phyloP scores from a whole-genome alignment of 2,888 invertebrate genomes.

The Epirrita christyi region DNA sequence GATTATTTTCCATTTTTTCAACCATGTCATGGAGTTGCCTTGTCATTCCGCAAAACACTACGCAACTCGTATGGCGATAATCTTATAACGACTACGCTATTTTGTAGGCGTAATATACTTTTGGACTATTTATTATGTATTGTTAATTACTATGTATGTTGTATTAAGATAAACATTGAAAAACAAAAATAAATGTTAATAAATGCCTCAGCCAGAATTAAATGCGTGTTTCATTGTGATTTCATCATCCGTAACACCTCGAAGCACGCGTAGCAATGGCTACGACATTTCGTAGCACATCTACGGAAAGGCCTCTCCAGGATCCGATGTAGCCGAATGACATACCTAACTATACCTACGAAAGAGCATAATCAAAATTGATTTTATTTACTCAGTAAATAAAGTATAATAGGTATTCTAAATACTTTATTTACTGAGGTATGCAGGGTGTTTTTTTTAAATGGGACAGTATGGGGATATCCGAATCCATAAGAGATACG shows the following conservation, averaged over 20 bases:
- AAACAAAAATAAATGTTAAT: conserved; percentile 84
- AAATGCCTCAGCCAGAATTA: conserved; percentile 85
- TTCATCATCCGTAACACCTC: conserved; percentile 9
- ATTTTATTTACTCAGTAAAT: no score
- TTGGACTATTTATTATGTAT: conserved; percentile 85
- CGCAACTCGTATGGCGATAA: conserved; percentile 82
- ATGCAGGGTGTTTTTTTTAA: no score
- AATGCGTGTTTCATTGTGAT: conserved; percentile 52
- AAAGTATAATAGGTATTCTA: no score
- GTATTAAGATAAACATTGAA: conserved; percentile 83
- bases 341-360: no score
- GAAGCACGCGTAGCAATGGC: conserved; percentile 9
- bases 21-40: conserved; percentile 75
- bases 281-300: background rate
- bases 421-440: no score
- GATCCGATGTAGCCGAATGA: no score
- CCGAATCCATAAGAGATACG: no score
- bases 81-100: conserved; percentile 84
- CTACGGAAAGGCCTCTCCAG: no score
- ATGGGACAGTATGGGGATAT: no score
- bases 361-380: no score
- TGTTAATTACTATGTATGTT: conserved; percentile 86
- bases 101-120: conserved; percentile 86
- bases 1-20: conserved; percentile 68
- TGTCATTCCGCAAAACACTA: conserved; percentile 67